Evolutionary conservation across 2,888 invertebrate species (phyloP), one percentile per base, ranked within the genome.

Genomic region (Coremacera marginata): DNA sequence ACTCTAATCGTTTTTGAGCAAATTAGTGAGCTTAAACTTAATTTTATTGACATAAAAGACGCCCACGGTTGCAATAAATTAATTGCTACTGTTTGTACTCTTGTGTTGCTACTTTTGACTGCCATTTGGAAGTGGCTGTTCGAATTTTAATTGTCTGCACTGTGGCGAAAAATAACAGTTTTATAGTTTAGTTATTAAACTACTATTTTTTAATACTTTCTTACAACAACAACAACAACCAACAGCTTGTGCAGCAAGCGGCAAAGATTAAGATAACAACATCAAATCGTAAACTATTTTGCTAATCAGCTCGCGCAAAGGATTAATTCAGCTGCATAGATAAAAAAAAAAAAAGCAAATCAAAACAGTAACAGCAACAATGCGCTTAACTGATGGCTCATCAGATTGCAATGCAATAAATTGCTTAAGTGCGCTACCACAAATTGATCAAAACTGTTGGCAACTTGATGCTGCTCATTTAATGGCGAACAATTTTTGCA

Each of bases 401-500:
- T n/a, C 63, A 63, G 63, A 27, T 62, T 27, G 62, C 14, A 62
- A 62, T 25, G 62, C 31, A 25, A 31, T 62, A 25, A 70, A 70
- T 70, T 70, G 70, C 31, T 52, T 70, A 51, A 70, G 31, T 52
- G 22, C 52, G 52, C 16, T 27, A 22, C 70, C 70, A 70, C 70
- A 31, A 70, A 70, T 70, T 52, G 55, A 70, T 55, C 70, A 51
- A 5, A n/a, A 55, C 19, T 19, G 55, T 31, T 25, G 44, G 37
- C 44, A 49, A 22, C 25, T 22, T 44, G 49, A 37, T 49, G 49
- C 49, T 11, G 31, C 25, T 22, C 25, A 37, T 22, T n/a, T 44
- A 37, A 22, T 22, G 44, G 2, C 4, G 44, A 44, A 55, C n/a
- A n/a, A 1, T 8, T 65, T 14, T 14, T 44, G 49, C 44, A 67